Percentiles rank a stretch among this genome's conserved stretches.
Evolutionary conservation across 2,888 invertebrate genomes (phyloP).

Genomic region (Cosmia trapezina): DNA sequence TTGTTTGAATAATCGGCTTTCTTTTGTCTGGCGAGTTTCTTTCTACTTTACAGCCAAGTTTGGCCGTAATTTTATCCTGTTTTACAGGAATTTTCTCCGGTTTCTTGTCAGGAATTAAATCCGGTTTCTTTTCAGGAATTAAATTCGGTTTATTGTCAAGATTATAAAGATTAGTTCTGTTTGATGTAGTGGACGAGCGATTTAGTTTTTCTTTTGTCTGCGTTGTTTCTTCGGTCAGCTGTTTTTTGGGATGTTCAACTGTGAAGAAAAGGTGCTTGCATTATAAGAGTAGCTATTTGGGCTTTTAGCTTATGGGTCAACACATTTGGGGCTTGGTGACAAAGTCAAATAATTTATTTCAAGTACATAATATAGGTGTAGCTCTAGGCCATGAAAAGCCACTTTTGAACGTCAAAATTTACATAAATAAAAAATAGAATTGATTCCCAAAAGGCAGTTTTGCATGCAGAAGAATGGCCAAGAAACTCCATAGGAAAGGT

Average conservation of each 20-base stretch:
- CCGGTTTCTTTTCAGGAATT: conserved; percentile 6
- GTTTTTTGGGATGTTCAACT: conserved; percentile 47
- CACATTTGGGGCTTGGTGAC: neutral
- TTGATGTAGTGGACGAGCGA: conserved; percentile 1
- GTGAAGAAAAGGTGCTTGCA: neutral
- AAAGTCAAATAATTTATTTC: neutral
- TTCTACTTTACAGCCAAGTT: conserved; percentile 10
- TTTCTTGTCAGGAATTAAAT: conserved; percentile 1
- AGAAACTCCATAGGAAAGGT: too few species aligned
- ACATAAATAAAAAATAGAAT: too few species aligned
- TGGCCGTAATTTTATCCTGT: neutral
- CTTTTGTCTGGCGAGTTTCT: conserved; percentile 31
- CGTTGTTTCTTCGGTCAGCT: conserved; percentile 38
- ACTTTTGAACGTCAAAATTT: too few species aligned
- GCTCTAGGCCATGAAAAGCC: neutral
- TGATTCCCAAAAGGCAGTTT: too few species aligned
- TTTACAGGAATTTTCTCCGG: conserved; percentile 6
- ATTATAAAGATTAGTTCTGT: neutral
- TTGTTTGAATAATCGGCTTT: conserved; percentile 74
- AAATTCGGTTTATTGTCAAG: neutral
- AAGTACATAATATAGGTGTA: neutral
- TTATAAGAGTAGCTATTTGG: neutral
- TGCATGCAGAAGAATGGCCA: too few species aligned
- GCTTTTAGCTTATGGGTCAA: neutral
- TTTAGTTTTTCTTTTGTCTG: conserved; percentile 31